phyloP scores from a whole-genome alignment of 1,140 invertebrate species.

The Neuroterus valhalla region DNA sequence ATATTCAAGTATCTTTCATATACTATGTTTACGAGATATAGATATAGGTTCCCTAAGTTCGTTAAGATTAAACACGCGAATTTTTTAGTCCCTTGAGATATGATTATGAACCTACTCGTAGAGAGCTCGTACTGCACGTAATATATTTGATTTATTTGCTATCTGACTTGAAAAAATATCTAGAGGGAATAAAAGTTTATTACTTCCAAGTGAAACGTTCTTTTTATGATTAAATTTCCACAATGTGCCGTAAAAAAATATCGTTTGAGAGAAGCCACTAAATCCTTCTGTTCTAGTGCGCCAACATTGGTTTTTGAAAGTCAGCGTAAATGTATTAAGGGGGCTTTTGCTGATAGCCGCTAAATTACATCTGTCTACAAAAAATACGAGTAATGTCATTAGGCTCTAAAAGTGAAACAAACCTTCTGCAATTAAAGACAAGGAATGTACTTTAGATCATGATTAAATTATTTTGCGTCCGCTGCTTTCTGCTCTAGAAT shows the following conservation, averaged over 20 bases:
- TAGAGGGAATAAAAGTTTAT: too few species aligned
- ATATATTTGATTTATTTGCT: too few species aligned
- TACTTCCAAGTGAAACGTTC: too few species aligned
- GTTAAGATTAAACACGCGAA: neutral
- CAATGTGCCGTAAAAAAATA: neutral
- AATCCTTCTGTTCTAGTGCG: neutral
- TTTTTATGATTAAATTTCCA: too few species aligned
- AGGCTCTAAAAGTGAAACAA: constrained; percentile 23
- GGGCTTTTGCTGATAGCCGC: neutral
- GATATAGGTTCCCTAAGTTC: neutral
- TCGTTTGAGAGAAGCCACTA: too few species aligned
- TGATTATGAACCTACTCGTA: too few species aligned
- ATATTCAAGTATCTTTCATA: neutral
- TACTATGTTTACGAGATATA: neutral
- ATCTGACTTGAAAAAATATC: too few species aligned
- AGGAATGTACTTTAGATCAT: constrained; percentile 12
- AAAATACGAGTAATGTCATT: constrained; percentile 20
- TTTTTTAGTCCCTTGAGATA: too few species aligned
- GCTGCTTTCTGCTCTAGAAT: constrained; percentile 1
- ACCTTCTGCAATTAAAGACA: constrained; percentile 21
- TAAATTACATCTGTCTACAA: neutral
- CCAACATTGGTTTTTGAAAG: neutral
- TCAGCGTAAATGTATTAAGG: neutral
- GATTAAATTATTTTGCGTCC: constrained; percentile 20
- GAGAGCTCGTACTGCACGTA: too few species aligned